These are phyloP conservation scores for Ephydatia muelleri DNA, from an alignment of 37 sponge, comb jelly and placozoan genomes.

Conservation along the genomic window DNA sequence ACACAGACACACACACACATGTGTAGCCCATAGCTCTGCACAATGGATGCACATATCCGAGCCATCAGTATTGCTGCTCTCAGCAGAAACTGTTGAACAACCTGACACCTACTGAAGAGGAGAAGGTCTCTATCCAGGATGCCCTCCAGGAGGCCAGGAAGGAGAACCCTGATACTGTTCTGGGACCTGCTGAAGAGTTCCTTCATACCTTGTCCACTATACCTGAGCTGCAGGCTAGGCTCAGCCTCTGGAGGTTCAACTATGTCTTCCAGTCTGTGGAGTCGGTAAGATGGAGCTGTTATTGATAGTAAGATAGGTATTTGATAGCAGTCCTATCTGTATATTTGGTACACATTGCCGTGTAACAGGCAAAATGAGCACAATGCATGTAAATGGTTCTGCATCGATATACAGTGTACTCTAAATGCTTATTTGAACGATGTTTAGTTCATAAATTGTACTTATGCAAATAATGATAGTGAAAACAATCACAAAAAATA, in stretches of 20 bases:
- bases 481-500: too few relatives aligned
- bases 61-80: background rate
- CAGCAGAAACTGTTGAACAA: constrained; percentile 67
- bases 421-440: too few relatives aligned
- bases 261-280: constrained; percentile 81
- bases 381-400: too few relatives aligned
- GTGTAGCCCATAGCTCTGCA: too few relatives aligned
- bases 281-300: constrained; percentile 34
- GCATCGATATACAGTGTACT: too few relatives aligned
- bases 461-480: too few relatives aligned
- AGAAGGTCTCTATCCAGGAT: constrained; percentile 69
- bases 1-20: background rate
- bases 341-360: too few relatives aligned
- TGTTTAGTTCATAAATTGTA: too few relatives aligned
- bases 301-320: too few relatives aligned
- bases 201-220: constrained; percentile 85
- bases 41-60: background rate
- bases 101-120: constrained; percentile 84
- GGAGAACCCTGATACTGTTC: constrained; percentile 77
- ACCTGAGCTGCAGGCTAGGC: constrained; percentile 80
- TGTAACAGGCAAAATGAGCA: too few relatives aligned
- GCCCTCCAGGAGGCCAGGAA: constrained; percentile 65
- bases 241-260: constrained; percentile 88
- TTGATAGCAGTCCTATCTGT: too few relatives aligned
- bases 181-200: constrained; percentile 88